These are phyloP conservation scores for Himalopsyche japonica DNA, from an alignment of 2,888 invertebrate species.

Conservation along the genomic window DNA sequence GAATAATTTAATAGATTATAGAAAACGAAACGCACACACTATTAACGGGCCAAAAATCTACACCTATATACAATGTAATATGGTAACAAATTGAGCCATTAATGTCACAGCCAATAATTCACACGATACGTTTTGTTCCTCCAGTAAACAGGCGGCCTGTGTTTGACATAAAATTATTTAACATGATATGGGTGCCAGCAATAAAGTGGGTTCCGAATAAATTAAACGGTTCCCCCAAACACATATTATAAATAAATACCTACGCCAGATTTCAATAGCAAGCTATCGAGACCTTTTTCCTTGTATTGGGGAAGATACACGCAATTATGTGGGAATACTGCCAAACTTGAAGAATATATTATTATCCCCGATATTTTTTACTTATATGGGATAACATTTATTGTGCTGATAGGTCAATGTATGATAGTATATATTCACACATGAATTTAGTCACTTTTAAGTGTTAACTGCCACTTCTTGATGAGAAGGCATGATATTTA, in stretches of 20 bases:
- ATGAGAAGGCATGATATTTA: too few species aligned
- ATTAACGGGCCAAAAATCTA: neutral
- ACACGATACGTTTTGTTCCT: slow-evolving; percentile 16
- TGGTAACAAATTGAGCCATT: slow-evolving; percentile 38
- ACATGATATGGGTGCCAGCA: slow-evolving; percentile 2
- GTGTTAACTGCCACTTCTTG: too few species aligned
- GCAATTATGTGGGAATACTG: too few species aligned
- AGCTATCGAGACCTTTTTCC: neutral
- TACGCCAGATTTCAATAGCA: neutral
- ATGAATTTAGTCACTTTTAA: too few species aligned
- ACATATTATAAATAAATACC: neutral
- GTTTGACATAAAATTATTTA: slow-evolving; percentile 8
- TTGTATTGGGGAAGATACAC: neutral
- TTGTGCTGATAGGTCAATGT: too few species aligned
- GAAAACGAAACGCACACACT: neutral
- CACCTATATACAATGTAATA: slow-evolving; percentile 13
- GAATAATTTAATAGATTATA: neutral
- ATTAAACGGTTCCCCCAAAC: neutral
- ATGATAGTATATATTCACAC: too few species aligned
- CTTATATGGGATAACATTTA: too few species aligned
- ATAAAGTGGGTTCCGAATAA: slow-evolving; percentile 1
- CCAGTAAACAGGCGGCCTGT: slow-evolving; percentile 3
- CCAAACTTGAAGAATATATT: too few species aligned
- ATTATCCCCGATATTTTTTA: too few species aligned
- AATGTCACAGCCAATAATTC: slow-evolving; percentile 35